These are phyloP conservation scores for Nothobranchius kuhntae DNA, from an alignment of 2,113 vertebrate species.

Conservation along the genomic window DNA sequence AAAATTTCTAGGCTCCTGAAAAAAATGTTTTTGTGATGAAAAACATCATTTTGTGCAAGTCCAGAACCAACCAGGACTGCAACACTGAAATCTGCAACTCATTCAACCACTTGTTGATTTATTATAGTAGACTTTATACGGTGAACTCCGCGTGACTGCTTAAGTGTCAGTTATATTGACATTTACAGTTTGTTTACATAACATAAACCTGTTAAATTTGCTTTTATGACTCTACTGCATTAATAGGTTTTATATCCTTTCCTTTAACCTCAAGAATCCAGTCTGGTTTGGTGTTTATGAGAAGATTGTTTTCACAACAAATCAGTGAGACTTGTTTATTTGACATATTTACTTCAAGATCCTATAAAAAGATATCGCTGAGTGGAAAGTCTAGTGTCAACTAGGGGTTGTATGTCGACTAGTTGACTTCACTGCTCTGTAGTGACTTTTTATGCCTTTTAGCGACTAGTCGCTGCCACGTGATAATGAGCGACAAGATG, in stretches of 20 bases:
- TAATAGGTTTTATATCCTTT: background rate
- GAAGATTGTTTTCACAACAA: conserved; percentile 5
- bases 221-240: too few species aligned
- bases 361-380: conserved; percentile 8
- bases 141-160: conserved; percentile 2
- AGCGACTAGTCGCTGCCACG: too few species aligned
- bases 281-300: conserved; percentile 3
- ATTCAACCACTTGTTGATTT: background rate
- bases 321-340: conserved; percentile 1
- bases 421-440: too few species aligned
- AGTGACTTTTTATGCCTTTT: too few species aligned
- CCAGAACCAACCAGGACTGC: background rate
- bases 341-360: conserved; percentile 11
- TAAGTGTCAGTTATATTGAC: conserved; percentile 1
- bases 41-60: background rate
- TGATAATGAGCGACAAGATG: too few species aligned
- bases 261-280: background rate
- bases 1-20: too few species aligned
- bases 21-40: background rate
- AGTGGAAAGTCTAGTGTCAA: background rate
- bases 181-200: conserved; percentile 5
- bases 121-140: conserved; percentile 11
- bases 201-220: background rate
- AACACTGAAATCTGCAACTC: too few species aligned
- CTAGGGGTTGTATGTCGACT: too few species aligned